phyloP scores from a whole-genome alignment of 2,113 vertebrate genomes.

The Paracyprichromis sp. region DNA sequence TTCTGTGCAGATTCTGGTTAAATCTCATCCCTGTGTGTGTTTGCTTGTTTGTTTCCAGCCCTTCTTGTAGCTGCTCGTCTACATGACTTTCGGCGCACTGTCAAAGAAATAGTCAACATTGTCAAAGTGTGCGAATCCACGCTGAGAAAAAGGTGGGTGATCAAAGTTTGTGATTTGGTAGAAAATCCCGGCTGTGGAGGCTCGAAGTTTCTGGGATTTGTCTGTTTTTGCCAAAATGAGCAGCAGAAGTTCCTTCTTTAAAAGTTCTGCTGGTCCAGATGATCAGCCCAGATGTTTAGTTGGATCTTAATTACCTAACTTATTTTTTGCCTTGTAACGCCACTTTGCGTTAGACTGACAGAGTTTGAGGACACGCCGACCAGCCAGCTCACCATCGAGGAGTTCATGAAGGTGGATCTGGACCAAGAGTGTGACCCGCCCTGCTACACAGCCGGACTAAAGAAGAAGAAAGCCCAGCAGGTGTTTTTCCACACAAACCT shows the following conservation, averaged over 20 bases:
- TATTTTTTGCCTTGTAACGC: accelerated
- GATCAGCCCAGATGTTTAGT: not conserved
- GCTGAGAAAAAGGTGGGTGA: constrained; percentile 83
- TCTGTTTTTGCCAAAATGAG: not conserved
- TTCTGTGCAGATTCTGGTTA: not conserved
- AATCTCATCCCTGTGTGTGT: accelerated
- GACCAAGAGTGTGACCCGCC: constrained; percentile 94
- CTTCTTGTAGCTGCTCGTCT: constrained; percentile 91
- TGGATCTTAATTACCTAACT: not conserved
- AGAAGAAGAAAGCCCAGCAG: constrained; percentile 79
- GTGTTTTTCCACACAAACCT: constrained; percentile 15
- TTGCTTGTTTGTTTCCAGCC: constrained; percentile 60
- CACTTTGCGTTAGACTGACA: constrained; percentile 69
- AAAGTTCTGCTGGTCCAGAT: not conserved
- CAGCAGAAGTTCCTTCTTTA: not conserved
- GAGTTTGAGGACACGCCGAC: constrained; percentile 97
- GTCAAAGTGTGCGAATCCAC: constrained; percentile 96
- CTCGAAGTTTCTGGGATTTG: not conserved
- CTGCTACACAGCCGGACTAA: constrained; percentile 83
- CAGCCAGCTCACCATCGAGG: constrained; percentile 91
- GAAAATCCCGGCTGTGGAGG: not conserved
- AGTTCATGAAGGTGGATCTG: constrained; percentile 92
- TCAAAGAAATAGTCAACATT: constrained; percentile 88
- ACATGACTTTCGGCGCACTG: constrained; percentile 90
- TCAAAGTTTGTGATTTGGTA: not conserved